Percentiles rank a stretch among this genome's conserved stretches.
Evolutionary conservation across 1,140 invertebrate genomes (phyloP).

Genomic region (Drosophila repletoides): DNA sequence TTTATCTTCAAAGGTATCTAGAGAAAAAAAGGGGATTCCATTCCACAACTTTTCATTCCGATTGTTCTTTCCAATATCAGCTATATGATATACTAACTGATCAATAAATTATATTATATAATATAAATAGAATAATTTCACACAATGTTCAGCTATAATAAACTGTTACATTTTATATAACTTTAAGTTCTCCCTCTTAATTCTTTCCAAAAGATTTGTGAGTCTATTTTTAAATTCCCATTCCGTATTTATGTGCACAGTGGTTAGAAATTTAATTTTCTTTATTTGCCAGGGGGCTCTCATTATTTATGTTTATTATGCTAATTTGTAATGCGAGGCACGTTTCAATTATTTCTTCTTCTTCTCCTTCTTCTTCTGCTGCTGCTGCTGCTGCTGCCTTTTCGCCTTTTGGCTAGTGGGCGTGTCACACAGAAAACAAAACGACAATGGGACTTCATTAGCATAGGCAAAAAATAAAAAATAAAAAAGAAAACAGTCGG

Average conservation of each 20-base stretch:
- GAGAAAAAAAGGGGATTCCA: too few relatives aligned
- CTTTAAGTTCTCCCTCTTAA: too few relatives aligned
- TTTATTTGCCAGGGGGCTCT: constrained; percentile 17
- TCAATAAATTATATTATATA: too few relatives aligned
- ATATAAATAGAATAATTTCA: too few relatives aligned
- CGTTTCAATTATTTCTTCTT: constrained; percentile 40
- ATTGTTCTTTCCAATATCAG: too few relatives aligned
- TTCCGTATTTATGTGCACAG: too few relatives aligned
- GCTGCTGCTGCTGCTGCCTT: constrained; percentile 9
- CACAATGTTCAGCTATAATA: too few relatives aligned
- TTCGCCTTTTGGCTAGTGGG: constrained; percentile 28
- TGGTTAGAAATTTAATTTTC: constrained; percentile 12
- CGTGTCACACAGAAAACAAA: constrained; percentile 39
- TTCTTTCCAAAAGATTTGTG: neutral
- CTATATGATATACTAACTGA: too few relatives aligned
- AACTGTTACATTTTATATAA: too few relatives aligned
- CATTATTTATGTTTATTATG: constrained; percentile 49
- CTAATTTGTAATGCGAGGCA: constrained; percentile 61
- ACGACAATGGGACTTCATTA: constrained; percentile 66
- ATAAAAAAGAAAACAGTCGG: too few relatives aligned
- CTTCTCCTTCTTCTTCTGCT: constrained; percentile 12
- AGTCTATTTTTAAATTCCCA: neutral
- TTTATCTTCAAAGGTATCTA: too few relatives aligned
- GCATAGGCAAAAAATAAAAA: constrained; percentile 59
- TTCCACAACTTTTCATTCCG: too few relatives aligned